Percentiles rank a stretch among this genome's conserved stretches.
Evolutionary conservation across 2,113 vertebrate species (phyloP).

Genomic region (Ceratotherium simum): DNA sequence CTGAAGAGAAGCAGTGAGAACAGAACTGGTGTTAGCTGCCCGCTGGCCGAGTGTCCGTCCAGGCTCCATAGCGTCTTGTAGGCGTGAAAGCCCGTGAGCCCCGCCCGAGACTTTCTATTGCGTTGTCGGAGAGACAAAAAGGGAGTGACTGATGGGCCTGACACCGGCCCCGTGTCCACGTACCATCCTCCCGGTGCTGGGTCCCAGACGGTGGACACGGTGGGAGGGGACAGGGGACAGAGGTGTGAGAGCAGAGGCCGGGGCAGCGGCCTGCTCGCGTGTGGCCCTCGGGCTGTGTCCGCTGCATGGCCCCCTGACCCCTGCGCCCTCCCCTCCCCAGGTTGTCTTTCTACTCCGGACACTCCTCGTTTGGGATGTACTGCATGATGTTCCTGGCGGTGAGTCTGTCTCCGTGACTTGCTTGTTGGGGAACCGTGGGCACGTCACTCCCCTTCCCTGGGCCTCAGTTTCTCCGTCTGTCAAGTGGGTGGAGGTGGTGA

Average conservation of each 20-base stretch:
- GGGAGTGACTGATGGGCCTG: fast-evolving
- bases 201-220: neutral
- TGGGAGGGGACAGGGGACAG: fast-evolving
- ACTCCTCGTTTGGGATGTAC: constrained; percentile 99
- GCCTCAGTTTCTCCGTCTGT: neutral
- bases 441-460: too few species aligned
- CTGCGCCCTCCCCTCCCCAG: constrained; percentile 78
- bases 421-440: neutral
- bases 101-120: fast-evolving
- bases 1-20: neutral
- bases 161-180: fast-evolving
- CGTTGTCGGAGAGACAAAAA: neutral
- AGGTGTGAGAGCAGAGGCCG: neutral
- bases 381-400: constrained; percentile 98
- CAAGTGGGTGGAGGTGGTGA: neutral
- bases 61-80: neutral
- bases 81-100: neutral
- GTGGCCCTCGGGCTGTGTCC: neutral
- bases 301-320: neutral
- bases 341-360: constrained; percentile 97
- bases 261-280: fast-evolving
- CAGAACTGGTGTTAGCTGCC: neutral
- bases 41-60: fast-evolving
- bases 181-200: fast-evolving
- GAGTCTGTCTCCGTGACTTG: constrained; percentile 74